A percentile compares a stretch with the other conserved stretches of the same genome.
Conservation (phyloP, 2,797 vertebrate genomes). For the Champsocephalus gunnari region DNA sequence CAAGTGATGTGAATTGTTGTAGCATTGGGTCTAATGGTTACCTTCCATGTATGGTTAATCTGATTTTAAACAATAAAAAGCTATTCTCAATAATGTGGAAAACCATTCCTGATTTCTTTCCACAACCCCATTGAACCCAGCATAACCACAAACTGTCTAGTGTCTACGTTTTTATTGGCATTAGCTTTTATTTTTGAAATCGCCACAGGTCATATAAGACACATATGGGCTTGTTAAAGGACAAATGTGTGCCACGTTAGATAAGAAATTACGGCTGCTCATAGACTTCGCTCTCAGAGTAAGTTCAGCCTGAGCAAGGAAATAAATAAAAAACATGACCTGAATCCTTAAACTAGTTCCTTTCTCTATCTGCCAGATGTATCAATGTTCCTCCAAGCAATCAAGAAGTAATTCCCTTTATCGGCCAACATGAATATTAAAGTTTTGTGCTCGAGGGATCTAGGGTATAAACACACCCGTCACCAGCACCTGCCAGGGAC, state of each 20-base stretch:
- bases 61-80: neutral
- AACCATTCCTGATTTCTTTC: slow-evolving; percentile 11
- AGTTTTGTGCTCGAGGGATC: slow-evolving; percentile 73
- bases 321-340: slow-evolving; percentile 67
- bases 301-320: slow-evolving; percentile 63
- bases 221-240: slow-evolving; percentile 64
- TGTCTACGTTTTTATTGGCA: slow-evolving; percentile 46
- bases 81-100: slow-evolving; percentile 21
- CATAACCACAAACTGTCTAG: neutral
- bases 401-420: slow-evolving; percentile 83
- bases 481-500: slow-evolving; percentile 74
- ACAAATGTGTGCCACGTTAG: slow-evolving; percentile 74
- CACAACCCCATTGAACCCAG: slow-evolving; percentile 3
- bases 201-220: slow-evolving; percentile 60
- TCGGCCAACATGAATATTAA: slow-evolving; percentile 81
- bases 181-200: slow-evolving; percentile 42
- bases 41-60: slow-evolving; percentile 11
- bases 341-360: slow-evolving; percentile 70
- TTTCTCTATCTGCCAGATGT: slow-evolving; percentile 79
- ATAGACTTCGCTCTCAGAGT: slow-evolving; percentile 72
- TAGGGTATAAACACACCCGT: slow-evolving; percentile 61
- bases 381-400: slow-evolving; percentile 81
- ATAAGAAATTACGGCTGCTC: slow-evolving; percentile 72
- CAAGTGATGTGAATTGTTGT: neutral
- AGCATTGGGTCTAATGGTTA: neutral